A percentile compares a stretch with the other conserved stretches of the same genome.
phyloP scores from a whole-genome alignment of 2,113 vertebrate genomes.

The Pseudopodoces humilis region DNA sequence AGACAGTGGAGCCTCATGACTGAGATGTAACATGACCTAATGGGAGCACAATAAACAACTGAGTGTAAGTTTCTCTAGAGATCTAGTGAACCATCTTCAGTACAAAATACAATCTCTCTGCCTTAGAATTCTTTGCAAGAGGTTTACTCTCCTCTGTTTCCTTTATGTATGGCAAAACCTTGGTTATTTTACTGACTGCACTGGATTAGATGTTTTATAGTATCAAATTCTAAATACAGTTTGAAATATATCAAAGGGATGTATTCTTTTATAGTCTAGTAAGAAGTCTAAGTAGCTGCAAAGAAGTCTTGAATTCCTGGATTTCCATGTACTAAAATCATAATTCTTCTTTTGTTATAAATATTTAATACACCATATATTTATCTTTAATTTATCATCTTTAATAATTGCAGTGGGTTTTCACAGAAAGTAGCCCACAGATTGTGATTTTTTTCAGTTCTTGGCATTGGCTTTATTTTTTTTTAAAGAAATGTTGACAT shows the following conservation, averaged over 20 bases:
- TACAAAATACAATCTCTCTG: not conserved
- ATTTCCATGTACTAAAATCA: not conserved
- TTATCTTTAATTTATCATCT: not conserved
- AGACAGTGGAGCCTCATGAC: not conserved
- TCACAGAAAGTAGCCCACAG: not conserved
- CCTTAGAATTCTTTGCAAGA: not conserved
- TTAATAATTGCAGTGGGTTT: not conserved
- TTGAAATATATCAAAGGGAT: not conserved
- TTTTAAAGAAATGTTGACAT: not conserved
- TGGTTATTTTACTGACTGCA: not conserved
- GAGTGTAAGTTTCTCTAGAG: not conserved
- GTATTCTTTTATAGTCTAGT: not conserved
- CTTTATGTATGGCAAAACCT: not conserved
- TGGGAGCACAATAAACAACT: not conserved
- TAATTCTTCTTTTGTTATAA: not conserved
- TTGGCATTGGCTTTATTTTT: not conserved
- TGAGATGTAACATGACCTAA: not conserved
- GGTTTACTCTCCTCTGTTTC: fast-evolving
- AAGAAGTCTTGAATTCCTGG: not conserved
- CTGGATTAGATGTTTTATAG: not conserved
- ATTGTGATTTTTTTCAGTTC: not conserved
- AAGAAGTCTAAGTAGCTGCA: not conserved
- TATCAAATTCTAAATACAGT: not conserved
- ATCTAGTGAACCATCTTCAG: not conserved
- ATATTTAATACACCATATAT: not conserved